phyloP scores from a whole-genome alignment of 2,113 vertebrate species.

The Xiphophorus couchianus region DNA sequence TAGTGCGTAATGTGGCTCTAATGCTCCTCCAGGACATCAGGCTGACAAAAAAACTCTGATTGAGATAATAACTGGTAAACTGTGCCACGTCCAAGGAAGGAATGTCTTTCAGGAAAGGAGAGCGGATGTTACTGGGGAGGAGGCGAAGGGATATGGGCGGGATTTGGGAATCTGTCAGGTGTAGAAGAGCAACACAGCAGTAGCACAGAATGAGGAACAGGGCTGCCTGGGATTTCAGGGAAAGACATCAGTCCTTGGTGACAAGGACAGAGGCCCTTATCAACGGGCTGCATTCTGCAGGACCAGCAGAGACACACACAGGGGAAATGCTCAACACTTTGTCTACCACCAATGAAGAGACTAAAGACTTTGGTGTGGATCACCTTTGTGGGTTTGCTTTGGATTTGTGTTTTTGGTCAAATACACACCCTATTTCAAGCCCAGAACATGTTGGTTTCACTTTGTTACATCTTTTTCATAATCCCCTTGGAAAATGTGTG shows the following conservation, averaged over 20 bases:
- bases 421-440: conserved; percentile 14
- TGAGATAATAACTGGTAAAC: conserved; percentile 50
- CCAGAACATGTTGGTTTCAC: conserved; percentile 21
- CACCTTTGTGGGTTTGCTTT: conserved; percentile 30
- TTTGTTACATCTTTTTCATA: neutral
- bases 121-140: conserved; percentile 16
- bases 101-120: conserved; percentile 11
- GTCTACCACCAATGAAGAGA: conserved; percentile 52
- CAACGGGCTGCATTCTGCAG: conserved; percentile 62
- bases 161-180: conserved; percentile 56
- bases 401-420: conserved; percentile 45
- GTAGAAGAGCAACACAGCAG: conserved; percentile 54
- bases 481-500: neutral
- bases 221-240: conserved; percentile 71
- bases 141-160: conserved; percentile 6
- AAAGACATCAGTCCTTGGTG: conserved; percentile 73
- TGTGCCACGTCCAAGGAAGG: neutral
- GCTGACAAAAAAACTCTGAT: conserved; percentile 43
- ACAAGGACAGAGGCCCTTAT: conserved; percentile 77
- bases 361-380: conserved; percentile 40
- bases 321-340: conserved; percentile 34
- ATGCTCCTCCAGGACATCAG: conserved; percentile 13
- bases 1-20: conserved; percentile 16
- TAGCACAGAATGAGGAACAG: conserved; percentile 66
- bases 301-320: conserved; percentile 30